These are phyloP conservation scores for Neodiprion lecontei DNA, from an alignment of 1,140 invertebrate genomes.

Conservation along the genomic window DNA sequence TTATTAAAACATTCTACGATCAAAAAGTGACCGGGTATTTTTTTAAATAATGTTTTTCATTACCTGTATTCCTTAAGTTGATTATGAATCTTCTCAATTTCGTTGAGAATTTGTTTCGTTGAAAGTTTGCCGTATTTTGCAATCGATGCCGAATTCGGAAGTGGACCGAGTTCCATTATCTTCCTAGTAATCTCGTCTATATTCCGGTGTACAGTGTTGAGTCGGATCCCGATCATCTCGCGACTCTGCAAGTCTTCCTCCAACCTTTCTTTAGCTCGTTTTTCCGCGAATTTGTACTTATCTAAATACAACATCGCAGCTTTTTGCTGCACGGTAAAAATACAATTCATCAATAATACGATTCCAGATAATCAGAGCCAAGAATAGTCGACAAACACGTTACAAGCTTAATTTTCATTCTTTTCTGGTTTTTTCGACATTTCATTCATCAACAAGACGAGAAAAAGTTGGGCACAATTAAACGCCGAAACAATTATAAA, in stretches of 20 bases:
- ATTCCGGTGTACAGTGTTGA: constrained; percentile 82
- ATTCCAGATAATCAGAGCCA: constrained; percentile 26
- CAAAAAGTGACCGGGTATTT: no score
- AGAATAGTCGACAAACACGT: constrained; percentile 23
- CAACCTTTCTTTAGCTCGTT: constrained; percentile 94
- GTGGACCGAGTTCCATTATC: constrained; percentile 90
- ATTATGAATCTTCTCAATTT: no score
- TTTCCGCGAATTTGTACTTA: constrained; percentile 85
- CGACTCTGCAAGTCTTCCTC: constrained; percentile 96
- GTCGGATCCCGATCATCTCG: constrained; percentile 72
- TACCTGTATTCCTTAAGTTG: no score
- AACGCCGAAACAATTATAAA: constrained; percentile 4
- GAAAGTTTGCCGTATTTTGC: no score
- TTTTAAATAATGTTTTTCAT: no score
- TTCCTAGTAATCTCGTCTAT: constrained; percentile 96
- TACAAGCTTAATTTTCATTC: constrained; percentile 10
- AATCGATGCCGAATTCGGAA: constrained; percentile 69
- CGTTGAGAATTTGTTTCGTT: no score
- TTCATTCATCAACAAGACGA: no score
- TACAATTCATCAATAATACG: constrained; percentile 12
- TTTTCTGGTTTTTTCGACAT: no score
- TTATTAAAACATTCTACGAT: no score
- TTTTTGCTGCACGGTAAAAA: constrained; percentile 62
- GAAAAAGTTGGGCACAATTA: constrained; percentile 16
- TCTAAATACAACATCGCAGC: constrained; percentile 79